phyloP scores from a whole-genome alignment of 2,113 vertebrate genomes.

The Tamias sibiricus region DNA sequence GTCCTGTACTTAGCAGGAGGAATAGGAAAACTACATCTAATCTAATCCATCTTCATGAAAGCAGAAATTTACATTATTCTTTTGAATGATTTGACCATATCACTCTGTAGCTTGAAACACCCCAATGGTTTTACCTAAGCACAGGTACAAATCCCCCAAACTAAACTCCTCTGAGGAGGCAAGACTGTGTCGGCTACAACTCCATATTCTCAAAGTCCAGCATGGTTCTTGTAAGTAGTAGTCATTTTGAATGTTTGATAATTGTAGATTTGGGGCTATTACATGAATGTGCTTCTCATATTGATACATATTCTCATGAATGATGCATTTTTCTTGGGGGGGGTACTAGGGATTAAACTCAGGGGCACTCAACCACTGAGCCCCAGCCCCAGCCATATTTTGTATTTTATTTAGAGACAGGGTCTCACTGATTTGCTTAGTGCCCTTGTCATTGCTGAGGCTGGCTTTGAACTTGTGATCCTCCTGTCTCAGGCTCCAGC shows the following conservation, averaged over 20 bases:
- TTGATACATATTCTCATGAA: background rate
- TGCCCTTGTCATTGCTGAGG: no score
- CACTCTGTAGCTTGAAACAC: constrained; percentile 57
- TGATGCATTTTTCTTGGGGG: background rate
- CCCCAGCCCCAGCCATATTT: no score
- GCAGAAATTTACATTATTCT: constrained; percentile 44
- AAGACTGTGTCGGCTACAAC: background rate
- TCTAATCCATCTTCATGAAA: background rate
- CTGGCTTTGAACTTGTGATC: no score
- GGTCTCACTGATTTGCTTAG: no score
- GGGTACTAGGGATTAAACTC: no score
- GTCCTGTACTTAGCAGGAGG: background rate
- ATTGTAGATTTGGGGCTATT: background rate
- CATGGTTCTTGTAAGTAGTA: background rate
- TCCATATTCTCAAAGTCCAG: constrained; percentile 8
- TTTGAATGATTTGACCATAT: constrained; percentile 42
- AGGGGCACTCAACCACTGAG: no score
- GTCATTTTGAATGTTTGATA: constrained; percentile 9
- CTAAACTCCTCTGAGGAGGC: constrained; percentile 20
- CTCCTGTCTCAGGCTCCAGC: no score
- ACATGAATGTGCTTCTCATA: background rate
- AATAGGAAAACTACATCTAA: constrained; percentile 34
- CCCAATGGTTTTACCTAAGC: background rate
- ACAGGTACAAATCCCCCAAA: constrained; percentile 32
- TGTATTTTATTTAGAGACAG: no score